Evolutionary conservation across 1,140 invertebrate species (phyloP).

Genomic region (Grapholita molesta): DNA sequence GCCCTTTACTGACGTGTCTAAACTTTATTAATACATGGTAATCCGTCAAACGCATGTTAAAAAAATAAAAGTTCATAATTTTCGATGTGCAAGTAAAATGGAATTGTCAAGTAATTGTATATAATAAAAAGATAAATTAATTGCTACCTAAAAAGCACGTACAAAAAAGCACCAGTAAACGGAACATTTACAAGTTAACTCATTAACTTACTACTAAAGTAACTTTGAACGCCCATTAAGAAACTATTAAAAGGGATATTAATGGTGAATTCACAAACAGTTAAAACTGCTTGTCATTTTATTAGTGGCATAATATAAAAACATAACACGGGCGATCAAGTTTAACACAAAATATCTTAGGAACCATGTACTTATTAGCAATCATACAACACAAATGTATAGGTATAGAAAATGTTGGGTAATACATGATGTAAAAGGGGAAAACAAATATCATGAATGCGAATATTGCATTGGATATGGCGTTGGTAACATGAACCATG

Average conservation of each 20-base stretch:
- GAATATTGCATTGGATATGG: background rate
- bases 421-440: background rate
- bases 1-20: background rate
- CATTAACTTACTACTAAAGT: constrained; percentile 30
- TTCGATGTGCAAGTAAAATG: constrained; percentile 18
- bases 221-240: background rate
- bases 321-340: background rate
- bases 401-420: background rate
- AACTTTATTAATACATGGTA: background rate
- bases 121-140: constrained; percentile 29
- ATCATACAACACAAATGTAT: background rate
- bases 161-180: constrained; percentile 35
- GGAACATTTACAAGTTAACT: constrained; percentile 24
- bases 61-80: constrained; percentile 7
- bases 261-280: background rate
- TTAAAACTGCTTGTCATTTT: background rate
- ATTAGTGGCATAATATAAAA: background rate
- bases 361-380: constrained; percentile 17
- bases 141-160: constrained; percentile 25
- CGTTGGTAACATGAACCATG: background rate
- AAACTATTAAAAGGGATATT: background rate
- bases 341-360: constrained; percentile 16
- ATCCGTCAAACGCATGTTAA: constrained; percentile 9
- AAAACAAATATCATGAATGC: background rate
- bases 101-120: constrained; percentile 19